These are phyloP conservation scores for Steinernema carpocapsae DNA, from an alignment of 2,888 invertebrate genomes.

Conservation along the genomic window DNA sequence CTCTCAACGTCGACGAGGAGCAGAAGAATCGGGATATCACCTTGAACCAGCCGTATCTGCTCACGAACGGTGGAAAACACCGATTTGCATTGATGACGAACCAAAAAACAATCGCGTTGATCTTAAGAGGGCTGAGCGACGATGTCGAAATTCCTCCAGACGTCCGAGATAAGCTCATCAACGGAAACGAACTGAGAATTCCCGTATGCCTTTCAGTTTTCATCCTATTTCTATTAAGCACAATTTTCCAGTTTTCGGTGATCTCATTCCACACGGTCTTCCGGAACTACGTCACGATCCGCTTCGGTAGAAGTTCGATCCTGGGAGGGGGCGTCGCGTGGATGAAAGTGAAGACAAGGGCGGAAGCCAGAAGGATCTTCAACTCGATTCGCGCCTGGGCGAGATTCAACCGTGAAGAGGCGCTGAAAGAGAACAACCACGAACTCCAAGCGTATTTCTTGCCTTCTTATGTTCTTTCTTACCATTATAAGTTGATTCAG, in stretches of 20 bases:
- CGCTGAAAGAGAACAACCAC: neutral
- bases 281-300: slow-evolving; percentile 7
- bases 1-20: neutral
- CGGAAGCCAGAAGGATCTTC: slow-evolving; percentile 2
- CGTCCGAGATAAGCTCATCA: neutral
- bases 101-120: neutral
- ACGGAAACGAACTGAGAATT: slow-evolving; percentile 14
- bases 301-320: slow-evolving; percentile 18
- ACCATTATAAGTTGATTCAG: neutral
- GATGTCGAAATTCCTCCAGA: slow-evolving; percentile 17
- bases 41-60: slow-evolving; percentile 16
- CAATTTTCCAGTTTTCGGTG: slow-evolving; percentile 7
- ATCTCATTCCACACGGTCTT: slow-evolving; percentile 12
- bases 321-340: slow-evolving; percentile 7
- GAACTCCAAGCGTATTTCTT: slow-evolving; percentile 1
- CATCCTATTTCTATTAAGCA: neutral
- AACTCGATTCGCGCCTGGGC: slow-evolving; percentile 30
- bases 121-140: slow-evolving; percentile 18
- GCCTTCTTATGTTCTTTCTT: neutral
- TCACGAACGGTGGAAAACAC: neutral
- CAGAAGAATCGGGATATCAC: slow-evolving; percentile 12
- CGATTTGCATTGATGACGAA: slow-evolving; percentile 15
- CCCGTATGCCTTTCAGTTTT: neutral
- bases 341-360: neutral
- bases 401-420: slow-evolving; percentile 8